Percentiles rank a stretch among this genome's conserved stretches.
phyloP scores from a whole-genome alignment of 1,140 invertebrate genomes.

The Propsilocerus akamusi region DNA sequence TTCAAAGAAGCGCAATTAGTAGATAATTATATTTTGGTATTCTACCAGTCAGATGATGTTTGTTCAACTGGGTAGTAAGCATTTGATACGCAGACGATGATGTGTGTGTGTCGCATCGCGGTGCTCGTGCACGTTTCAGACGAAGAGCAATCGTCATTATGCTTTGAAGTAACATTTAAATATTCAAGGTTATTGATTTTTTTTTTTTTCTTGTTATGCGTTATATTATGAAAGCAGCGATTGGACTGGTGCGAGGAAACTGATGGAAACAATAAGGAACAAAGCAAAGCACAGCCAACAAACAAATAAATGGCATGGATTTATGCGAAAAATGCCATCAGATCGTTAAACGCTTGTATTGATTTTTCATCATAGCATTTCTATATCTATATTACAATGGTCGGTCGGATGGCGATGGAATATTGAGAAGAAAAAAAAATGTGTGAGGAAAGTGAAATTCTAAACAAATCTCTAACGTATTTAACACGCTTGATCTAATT shows the following conservation, averaged over 20 bases:
- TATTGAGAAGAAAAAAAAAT: background rate
- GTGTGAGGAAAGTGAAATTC: background rate
- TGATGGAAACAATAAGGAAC: background rate
- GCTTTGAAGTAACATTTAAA: background rate
- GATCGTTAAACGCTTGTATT: background rate
- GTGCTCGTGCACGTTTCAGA: background rate
- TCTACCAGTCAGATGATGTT: background rate
- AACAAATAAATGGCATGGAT: background rate
- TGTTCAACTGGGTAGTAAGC: background rate
- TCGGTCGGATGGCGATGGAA: background rate
- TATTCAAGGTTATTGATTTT: conserved; percentile 3
- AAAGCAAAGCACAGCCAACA: background rate
- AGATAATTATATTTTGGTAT: background rate
- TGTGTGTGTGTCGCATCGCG: background rate
- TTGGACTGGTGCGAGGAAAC: background rate
- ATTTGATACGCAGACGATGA: background rate
- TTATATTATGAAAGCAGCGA: background rate
- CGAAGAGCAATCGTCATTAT: background rate
- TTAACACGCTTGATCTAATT: background rate
- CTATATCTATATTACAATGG: background rate
- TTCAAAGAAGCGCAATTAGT: too few relatives aligned
- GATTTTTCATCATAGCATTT: too few relatives aligned
- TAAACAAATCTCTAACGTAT: background rate
- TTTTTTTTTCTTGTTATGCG: background rate
- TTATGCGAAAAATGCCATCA: background rate